Evolutionary conservation across 2,113 vertebrate species (phyloP), one percentile per base, ranked within the genome.

Genomic region (Xyliphius kryptos): DNA sequence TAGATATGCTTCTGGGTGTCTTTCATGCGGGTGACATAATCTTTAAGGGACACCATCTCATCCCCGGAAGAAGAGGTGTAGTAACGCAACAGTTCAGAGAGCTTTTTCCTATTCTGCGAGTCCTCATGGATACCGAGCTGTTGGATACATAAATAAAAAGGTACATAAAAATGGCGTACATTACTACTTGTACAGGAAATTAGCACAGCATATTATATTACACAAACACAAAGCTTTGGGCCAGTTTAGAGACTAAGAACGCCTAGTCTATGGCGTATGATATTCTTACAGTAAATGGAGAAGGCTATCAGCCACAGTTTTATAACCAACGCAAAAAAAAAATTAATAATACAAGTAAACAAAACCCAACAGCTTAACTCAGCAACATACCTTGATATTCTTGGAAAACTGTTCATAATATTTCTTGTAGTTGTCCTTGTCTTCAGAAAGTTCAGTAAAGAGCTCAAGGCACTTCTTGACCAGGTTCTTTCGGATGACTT

Each of bases 391-490:
- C 89, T 99, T 99, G 14, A 98, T 91, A 36, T 97, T 98, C 79
- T 99, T 98, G 3, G 94, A 97, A 58, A 99, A 99, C 73, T 99
- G 95, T 64, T 99, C 95, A 0, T 98, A 99, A 44, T 77, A 91
- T 47, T 98, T 99, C 9, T 97, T 98, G 77, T 97, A 97, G 76
- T 99, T 99, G 65, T 99, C 96, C 72, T 92, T 97, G 81, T 99
- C 94, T 62, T 99, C 96, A 0, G 94, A 66, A 32, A 99, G 67
- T 54, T 98, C 95, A 0, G 87, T 85, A 78, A 99, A 99, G 2
- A 99, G 90, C 9, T 98, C 96, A 17, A 98, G 50, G 68, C 94
- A 97, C 74, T 98, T 98, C 80, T 99, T 99, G 37, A 99, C 95
- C 72, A 98, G 79, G 70, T 98, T 98, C 81, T 98, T 98, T 52